Evolutionary conservation across 1,140 invertebrate species (phyloP).

Genomic region (Centruroides vittatus): DNA sequence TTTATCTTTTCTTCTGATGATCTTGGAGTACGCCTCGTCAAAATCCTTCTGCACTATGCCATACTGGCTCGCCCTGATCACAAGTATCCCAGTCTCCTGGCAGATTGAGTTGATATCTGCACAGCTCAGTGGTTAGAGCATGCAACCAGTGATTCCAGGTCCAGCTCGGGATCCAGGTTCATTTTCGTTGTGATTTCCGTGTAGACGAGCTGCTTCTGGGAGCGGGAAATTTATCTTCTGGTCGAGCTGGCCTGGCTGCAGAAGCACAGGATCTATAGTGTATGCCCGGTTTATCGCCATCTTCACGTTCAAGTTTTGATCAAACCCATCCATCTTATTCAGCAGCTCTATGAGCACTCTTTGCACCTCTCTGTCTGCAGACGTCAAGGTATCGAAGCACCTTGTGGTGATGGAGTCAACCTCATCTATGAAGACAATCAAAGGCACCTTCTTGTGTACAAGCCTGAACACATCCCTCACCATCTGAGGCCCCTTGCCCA

Average conservation of each 20-base stretch:
- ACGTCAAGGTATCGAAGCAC: conserved; percentile 36
- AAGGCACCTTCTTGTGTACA: too few species aligned
- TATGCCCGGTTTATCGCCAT: too few species aligned
- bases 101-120: neutral
- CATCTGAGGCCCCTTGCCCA: too few species aligned
- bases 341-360: too few species aligned
- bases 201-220: neutral
- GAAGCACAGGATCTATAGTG: neutral
- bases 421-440: too few species aligned
- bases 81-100: neutral
- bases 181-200: neutral
- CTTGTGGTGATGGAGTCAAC: conserved; percentile 35
- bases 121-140: neutral
- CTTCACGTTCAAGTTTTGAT: conserved; percentile 41
- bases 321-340: conserved; percentile 42
- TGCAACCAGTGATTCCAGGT: neutral
- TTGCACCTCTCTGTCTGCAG: too few species aligned
- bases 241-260: neutral
- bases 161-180: neutral
- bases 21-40: neutral
- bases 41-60: neutral
- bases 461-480: too few species aligned
- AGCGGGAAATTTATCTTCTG: neutral
- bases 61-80: neutral
- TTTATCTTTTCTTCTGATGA: too few species aligned